phyloP scores from a whole-genome alignment of 35 echinoderm and acorn worm genomes.

The Apostichopus californicus region DNA sequence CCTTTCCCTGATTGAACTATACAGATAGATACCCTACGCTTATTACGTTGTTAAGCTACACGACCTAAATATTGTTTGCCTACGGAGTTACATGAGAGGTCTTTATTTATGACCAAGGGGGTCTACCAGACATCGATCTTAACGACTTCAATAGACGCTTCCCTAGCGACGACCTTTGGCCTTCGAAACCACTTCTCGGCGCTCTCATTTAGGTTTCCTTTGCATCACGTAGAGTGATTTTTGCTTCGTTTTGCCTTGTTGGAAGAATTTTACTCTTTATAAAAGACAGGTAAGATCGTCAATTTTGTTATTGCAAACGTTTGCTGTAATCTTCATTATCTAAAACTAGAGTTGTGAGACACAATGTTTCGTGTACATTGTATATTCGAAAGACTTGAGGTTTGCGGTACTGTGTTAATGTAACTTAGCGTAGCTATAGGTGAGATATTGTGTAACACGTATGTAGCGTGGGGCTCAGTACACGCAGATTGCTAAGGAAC shows the following conservation, averaged over 20 bases:
- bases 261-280: neutral
- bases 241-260: neutral
- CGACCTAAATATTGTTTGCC: neutral
- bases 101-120: neutral
- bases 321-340: too few relatives aligned
- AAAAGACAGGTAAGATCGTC: neutral
- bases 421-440: too few relatives aligned
- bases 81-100: neutral
- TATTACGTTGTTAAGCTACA: neutral
- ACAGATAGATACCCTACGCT: neutral
- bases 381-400: too few relatives aligned
- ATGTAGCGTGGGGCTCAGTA: too few relatives aligned
- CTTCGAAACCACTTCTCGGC: constrained; percentile 11
- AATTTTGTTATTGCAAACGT: neutral
- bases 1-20: too few relatives aligned
- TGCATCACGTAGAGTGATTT: neutral
- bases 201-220: neutral
- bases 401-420: too few relatives aligned
- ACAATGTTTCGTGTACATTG: too few relatives aligned
- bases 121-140: neutral
- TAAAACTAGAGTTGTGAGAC: too few relatives aligned
- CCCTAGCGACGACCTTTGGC: constrained; percentile 14
- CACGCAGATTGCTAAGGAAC: too few relatives aligned
- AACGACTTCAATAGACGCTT: neutral
- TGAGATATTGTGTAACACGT: too few relatives aligned